Evolutionary conservation across 2,888 invertebrate species (phyloP), one percentile per base, ranked within the genome.

Genomic region (Girardia tigrina): DNA sequence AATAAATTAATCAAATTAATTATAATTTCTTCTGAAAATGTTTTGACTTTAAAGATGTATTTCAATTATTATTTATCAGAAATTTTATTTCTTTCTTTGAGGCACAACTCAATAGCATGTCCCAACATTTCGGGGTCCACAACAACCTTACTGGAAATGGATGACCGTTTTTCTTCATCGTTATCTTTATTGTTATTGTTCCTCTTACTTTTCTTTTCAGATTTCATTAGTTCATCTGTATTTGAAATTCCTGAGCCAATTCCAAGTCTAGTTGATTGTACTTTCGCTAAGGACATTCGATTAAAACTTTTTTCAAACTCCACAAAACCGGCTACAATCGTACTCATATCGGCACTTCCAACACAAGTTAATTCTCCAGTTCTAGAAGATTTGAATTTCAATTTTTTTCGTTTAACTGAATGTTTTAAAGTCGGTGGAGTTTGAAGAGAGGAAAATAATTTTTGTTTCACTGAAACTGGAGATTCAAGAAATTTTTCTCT

Each of bases 271-370:
- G 56, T 56, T n/a, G 56, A 56, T 16, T 56, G 56, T 12, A 56
- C 56, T 56, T 56, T 56, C 4, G 8, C 23, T 56, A 56, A 56
- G 4, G 56, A 12, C 56, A 56, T 56, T 56, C 74, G 20, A 26
- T 74, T 74, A 27, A 74, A 74, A 42, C 42, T 26, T 70, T 70
- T 56, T 42, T 74, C 74, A 23, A 74, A 74, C 23, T 74, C 74
- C 8, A 74, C 42, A 42, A 74, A 74, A 2, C 74, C 74, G 4
- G 29, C 74, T 6, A 74, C 42, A n/a, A 74, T 70, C 1, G 74
- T 74, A 14, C 42, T 70, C 74, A 74, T 74, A 20, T 74, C 74
- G n/a, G 28, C 71, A 69, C 27, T 70, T 26, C 28, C 74, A 4
- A 42, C 27, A 26, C 74, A 74, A n/a, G 42, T 70, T 23, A 74